Percentiles rank a stretch among this genome's conserved stretches.
Evolutionary conservation across 1,140 invertebrate genomes (phyloP).

Genomic region (Cataglyphis hispanica): DNA sequence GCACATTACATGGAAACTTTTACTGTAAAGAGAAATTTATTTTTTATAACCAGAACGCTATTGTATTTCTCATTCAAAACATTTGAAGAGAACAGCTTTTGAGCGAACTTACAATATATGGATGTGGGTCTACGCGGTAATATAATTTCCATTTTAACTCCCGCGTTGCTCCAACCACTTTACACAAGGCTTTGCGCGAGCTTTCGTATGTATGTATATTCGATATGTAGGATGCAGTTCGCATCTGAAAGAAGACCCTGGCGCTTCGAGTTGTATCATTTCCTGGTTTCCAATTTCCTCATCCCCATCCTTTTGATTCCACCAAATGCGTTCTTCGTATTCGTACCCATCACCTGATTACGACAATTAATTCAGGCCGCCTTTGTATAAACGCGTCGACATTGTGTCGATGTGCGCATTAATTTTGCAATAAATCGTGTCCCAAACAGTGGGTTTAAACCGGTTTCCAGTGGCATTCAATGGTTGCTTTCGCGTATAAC

Average conservation of each 20-base stretch:
- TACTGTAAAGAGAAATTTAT: neutral
- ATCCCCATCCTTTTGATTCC: neutral
- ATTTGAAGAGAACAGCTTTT: neutral
- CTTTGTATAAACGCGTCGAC: conserved; percentile 33
- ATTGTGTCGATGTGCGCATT: conserved; percentile 10
- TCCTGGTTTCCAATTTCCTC: neutral
- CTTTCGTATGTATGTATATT: neutral
- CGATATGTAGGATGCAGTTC: neutral
- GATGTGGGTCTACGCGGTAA: too few species aligned
- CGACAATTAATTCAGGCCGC: conserved; percentile 43
- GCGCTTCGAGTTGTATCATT: conserved; percentile 6
- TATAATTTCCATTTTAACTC: conserved; percentile 44
- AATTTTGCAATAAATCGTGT: conserved; percentile 37
- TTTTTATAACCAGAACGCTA: neutral
- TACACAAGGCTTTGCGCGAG: neutral
- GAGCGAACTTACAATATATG: neutral
- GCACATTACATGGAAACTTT: neutral
- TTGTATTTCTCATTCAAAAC: neutral
- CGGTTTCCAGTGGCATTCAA: conserved; percentile 59
- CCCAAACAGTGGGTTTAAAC: conserved; percentile 36
- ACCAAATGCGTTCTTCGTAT: neutral
- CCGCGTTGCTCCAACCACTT: neutral
- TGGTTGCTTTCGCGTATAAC: conserved; percentile 51
- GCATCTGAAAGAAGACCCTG: conserved; percentile 4
- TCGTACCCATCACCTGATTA: conserved; percentile 25